Evolutionary conservation across 1,140 invertebrate genomes (phyloP), one percentile per base, ranked within the genome.

Genomic region (Elysia chlorotica): DNA sequence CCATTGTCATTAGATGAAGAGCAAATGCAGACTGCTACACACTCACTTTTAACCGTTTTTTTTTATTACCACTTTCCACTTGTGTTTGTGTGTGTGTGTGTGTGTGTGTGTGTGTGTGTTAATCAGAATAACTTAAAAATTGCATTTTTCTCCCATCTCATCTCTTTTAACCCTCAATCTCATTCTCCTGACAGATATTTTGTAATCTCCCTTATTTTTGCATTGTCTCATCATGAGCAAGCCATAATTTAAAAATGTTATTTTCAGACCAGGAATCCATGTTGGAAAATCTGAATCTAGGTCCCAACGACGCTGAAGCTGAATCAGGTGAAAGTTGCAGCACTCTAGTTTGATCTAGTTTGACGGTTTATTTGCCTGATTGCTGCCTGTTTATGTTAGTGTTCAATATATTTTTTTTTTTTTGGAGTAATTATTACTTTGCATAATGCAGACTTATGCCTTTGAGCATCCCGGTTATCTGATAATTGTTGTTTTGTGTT

Each of bases 261-360:
- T 61, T 71, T 71, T 61, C 68, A 71, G 68, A 71, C 10, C 68
- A 71, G 68, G 68, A 71, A 71, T 38, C 35, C 19, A 71, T 71
- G 68, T 54, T 71, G 2, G 68, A 62, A 10, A 23, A 28, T 62
- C 56, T 62, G 10, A 71, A 71, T 71, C 33, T 71, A 48, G 68
- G 56, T 71, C 56, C 38, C 4, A 54, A 35, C 6, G 68, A 71
- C 3, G 33, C n/a, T 5, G 25, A 36, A 25, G n/a, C 33, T 21
- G 56, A 71, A 10, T 54, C 59, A 71, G 68, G 68, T 71, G 68
- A 71, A 21, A 23, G 23, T 23, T 23, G 65, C 36, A 54, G 33
- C 10, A 67, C 65, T 53, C 37, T 67, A 36, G 65, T 67, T 48
- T 68, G 66, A 41, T 25, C 48, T 65, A 6, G 2, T 1, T 23